phyloP scores from a whole-genome alignment of 2,888 invertebrate genomes.

The Archips crataeganus region DNA sequence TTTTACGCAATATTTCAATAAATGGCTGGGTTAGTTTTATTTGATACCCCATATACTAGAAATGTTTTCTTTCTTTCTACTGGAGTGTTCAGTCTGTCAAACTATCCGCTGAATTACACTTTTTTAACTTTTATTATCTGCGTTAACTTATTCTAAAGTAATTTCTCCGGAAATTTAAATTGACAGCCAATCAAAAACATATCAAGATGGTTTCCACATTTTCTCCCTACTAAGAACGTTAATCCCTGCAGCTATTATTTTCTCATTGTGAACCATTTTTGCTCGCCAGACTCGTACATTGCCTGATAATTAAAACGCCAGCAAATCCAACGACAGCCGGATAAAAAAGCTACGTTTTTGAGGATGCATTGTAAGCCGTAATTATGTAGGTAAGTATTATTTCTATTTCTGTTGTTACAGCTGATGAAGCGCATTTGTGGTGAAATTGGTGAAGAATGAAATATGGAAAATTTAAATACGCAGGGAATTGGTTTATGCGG shows the following conservation, averaged over 20 bases:
- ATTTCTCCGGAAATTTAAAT: not conserved
- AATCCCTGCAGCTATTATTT: slow-evolving; percentile 67
- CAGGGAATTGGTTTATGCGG: not conserved
- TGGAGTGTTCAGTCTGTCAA: too few relatives aligned
- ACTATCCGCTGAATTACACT: too few relatives aligned
- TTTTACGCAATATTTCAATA: too few relatives aligned
- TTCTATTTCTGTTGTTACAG: not conserved
- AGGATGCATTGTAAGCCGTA: slow-evolving; percentile 44
- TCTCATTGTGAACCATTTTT: slow-evolving; percentile 67
- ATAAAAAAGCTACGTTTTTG: slow-evolving; percentile 42
- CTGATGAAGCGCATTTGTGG: not conserved
- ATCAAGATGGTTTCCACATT: slow-evolving; percentile 48
- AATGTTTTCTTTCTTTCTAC: too few relatives aligned
- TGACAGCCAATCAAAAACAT: slow-evolving; percentile 33
- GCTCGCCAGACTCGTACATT: slow-evolving; percentile 61
- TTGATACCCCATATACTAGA: too few relatives aligned
- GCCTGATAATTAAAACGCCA: slow-evolving; percentile 74
- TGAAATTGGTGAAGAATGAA: not conserved
- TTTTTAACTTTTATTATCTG: too few relatives aligned
- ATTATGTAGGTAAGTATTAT: slow-evolving; percentile 35
- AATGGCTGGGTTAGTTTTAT: too few relatives aligned
- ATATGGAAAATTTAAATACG: not conserved
- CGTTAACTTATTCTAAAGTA: too few relatives aligned
- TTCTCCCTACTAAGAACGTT: slow-evolving; percentile 51
- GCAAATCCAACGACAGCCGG: slow-evolving; percentile 53